Evolutionary conservation across 2,797 vertebrate genomes (phyloP).

Genomic region (Holocentrus rufus): DNA sequence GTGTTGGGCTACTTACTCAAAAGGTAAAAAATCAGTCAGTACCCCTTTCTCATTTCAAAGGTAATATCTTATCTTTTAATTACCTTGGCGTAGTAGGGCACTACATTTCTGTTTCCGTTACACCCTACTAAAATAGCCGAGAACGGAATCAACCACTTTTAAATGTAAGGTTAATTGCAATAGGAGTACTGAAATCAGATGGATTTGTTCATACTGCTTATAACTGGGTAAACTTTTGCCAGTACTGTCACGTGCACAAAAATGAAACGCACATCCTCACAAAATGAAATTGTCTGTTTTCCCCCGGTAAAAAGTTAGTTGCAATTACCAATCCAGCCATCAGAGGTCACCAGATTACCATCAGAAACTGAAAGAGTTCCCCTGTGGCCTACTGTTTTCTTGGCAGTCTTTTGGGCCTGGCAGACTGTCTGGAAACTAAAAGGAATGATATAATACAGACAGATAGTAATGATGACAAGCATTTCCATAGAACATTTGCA

Average conservation of each 20-base stretch:
- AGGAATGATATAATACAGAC: background rate
- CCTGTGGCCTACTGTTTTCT: background rate
- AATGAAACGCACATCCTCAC: background rate
- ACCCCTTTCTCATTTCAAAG: no score
- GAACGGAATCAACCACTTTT: no score
- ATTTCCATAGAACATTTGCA: background rate
- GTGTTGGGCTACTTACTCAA: no score
- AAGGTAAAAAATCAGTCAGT: no score
- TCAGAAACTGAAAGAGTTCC: background rate
- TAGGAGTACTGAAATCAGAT: no score
- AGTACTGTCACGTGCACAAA: background rate
- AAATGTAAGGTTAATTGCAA: no score
- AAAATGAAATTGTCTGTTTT: background rate
- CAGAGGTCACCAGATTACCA: constrained; percentile 59
- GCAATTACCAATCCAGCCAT: constrained; percentile 39
- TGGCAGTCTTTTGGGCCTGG: background rate
- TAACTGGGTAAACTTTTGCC: background rate
- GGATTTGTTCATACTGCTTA: no score
- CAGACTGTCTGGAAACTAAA: constrained; percentile 2
- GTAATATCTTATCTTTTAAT: no score
- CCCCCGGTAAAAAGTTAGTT: background rate
- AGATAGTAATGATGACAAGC: background rate
- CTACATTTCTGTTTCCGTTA: no score
- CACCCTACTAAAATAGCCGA: no score
- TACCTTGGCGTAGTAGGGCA: no score